Evolutionary conservation across 2,888 invertebrate genomes (phyloP).

Genomic region (Sphaeridia pumilis): DNA sequence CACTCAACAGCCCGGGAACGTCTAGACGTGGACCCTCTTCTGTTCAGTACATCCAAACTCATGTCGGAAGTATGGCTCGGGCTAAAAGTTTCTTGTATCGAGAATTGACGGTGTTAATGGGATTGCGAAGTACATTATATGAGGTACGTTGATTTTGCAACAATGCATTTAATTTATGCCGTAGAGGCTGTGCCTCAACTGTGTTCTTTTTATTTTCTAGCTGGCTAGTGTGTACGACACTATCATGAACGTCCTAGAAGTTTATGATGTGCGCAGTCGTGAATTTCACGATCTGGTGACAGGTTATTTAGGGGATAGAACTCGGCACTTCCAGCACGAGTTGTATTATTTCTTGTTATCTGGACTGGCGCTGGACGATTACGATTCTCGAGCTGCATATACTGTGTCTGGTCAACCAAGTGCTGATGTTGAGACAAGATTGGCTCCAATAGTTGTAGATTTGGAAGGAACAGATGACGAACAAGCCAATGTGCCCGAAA

Average conservation of each 20-base stretch:
- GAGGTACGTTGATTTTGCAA: constrained; percentile 16
- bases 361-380: constrained; percentile 31
- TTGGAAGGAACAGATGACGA: constrained; percentile 17
- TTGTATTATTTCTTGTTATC: constrained; percentile 74
- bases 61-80: constrained; percentile 68
- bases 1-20: constrained; percentile 24
- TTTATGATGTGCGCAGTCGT: constrained; percentile 40
- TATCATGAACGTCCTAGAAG: constrained; percentile 56
- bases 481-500: not conserved
- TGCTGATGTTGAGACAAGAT: not conserved
- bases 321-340: constrained; percentile 82
- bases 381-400: constrained; percentile 17
- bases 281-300: constrained; percentile 59
- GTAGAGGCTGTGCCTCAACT: constrained; percentile 1
- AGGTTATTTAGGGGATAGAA: constrained; percentile 57
- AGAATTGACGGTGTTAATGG: constrained; percentile 64
- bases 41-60: constrained; percentile 36
- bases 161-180: not conserved
- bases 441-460: constrained; percentile 16
- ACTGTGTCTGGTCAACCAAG: not conserved
- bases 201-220: constrained; percentile 39
- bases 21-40: constrained; percentile 26
- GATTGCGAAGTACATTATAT: constrained; percentile 35
- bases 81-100: constrained; percentile 79
- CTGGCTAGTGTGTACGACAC: constrained; percentile 55